These are phyloP conservation scores for Acanthaster planci DNA, from an alignment of 35 echinoderm and acorn worm genomes.

Conservation along the genomic window DNA sequence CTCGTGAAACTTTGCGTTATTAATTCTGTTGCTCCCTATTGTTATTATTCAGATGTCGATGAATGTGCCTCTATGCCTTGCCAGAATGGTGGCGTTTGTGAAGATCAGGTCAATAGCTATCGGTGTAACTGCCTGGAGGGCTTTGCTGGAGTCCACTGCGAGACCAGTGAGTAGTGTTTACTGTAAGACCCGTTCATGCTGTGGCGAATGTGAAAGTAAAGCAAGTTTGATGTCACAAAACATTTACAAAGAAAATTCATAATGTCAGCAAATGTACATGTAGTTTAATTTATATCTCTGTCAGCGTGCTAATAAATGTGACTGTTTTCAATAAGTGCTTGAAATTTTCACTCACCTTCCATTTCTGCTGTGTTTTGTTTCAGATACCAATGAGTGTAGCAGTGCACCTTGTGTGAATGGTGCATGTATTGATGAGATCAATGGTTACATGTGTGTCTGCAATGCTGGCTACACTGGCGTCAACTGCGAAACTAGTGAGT, in stretches of 20 bases:
- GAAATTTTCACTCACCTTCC: too few species aligned
- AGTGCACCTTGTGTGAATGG: slow-evolving; percentile 62
- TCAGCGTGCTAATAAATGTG: too few species aligned
- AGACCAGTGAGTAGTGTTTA: neutral
- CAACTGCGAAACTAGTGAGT: slow-evolving; percentile 60
- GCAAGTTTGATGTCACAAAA: too few species aligned
- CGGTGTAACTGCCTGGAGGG: neutral
- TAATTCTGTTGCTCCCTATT: neutral
- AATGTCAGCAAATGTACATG: too few species aligned
- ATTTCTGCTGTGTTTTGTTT: neutral
- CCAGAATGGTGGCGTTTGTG: neutral
- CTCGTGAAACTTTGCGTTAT: too few species aligned
- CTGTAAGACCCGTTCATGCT: neutral
- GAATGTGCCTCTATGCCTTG: slow-evolving; percentile 26
- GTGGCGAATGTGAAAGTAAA: too few species aligned
- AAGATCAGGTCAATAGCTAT: slow-evolving; percentile 1
- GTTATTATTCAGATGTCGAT: neutral
- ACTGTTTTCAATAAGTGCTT: too few species aligned
- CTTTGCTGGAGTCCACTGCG: neutral
- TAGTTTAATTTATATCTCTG: too few species aligned
- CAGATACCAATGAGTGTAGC: slow-evolving; percentile 66
- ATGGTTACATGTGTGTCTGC: slow-evolving; percentile 52
- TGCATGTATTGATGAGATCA: slow-evolving; percentile 28
- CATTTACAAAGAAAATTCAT: too few species aligned
- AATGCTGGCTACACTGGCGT: slow-evolving; percentile 43